Evolutionary conservation across 2,888 invertebrate species (phyloP).

Genomic region (Caenorhabditis doughertyi): DNA sequence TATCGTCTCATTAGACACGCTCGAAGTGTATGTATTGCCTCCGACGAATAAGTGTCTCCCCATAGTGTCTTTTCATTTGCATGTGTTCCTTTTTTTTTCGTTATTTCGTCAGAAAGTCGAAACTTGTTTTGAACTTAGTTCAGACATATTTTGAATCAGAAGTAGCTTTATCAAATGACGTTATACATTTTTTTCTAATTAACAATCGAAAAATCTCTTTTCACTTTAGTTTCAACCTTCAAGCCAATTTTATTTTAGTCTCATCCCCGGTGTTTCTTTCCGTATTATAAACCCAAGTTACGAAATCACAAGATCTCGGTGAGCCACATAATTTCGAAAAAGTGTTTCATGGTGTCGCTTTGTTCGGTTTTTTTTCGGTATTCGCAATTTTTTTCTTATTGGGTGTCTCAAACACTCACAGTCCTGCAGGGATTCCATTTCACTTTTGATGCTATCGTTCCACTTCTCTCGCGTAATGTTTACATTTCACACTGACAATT

Average conservation of each 20-base stretch:
- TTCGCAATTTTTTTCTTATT: constrained; percentile 38
- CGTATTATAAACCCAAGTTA: neutral
- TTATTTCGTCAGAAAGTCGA: neutral
- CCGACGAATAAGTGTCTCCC: constrained; percentile 30
- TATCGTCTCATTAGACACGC: constrained; percentile 58
- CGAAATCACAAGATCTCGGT: constrained; percentile 3
- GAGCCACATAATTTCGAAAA: constrained; percentile 6
- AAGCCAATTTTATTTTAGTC: too few species aligned
- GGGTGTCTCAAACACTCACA: constrained; percentile 7
- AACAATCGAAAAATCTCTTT: too few species aligned
- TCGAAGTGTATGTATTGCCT: constrained; percentile 43
- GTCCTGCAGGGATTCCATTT: constrained; percentile 50
- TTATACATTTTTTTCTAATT: too few species aligned
- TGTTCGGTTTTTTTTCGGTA: constrained; percentile 28
- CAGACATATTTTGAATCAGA: neutral
- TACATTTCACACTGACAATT: constrained; percentile 61
- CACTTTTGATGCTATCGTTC: constrained; percentile 61
- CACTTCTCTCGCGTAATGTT: constrained; percentile 56
- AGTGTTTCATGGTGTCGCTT: neutral
- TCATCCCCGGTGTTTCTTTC: too few species aligned
- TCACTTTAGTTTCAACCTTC: neutral
- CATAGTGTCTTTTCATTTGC: constrained; percentile 37
- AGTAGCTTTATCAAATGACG: neutral
- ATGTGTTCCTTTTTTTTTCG: constrained; percentile 38
- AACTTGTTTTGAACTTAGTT: constrained; percentile 30